Evolutionary conservation across 2,797 vertebrate genomes (phyloP).

Genomic region (Enteromius afrohamiltoni): DNA sequence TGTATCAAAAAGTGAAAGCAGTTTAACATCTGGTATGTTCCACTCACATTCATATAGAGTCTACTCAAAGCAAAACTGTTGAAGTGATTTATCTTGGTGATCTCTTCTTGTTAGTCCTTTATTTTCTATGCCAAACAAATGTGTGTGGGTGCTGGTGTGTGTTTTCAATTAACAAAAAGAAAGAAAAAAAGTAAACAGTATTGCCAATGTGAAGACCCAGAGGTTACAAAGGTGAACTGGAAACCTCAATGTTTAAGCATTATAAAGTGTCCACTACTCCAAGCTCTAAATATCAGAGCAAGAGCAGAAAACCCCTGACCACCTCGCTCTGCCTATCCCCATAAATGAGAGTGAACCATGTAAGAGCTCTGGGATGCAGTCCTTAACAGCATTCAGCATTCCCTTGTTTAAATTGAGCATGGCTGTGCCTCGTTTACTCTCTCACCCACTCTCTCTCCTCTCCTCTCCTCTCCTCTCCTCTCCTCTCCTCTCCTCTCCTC

Average conservation of each 20-base stretch:
- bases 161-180: conserved; percentile 41
- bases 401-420: conserved; percentile 57
- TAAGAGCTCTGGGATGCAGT: conserved; percentile 43
- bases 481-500: too few species aligned
- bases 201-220: neutral
- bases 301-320: conserved; percentile 24
- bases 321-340: conserved; percentile 35
- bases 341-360: conserved; percentile 55
- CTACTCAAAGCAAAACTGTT: conserved; percentile 24
- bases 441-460: neutral
- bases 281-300: conserved; percentile 46
- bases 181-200: neutral
- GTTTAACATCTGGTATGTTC: conserved; percentile 41
- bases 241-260: conserved; percentile 49
- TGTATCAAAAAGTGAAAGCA: conserved; percentile 37
- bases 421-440: conserved; percentile 38
- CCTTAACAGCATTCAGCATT: conserved; percentile 56
- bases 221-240: conserved; percentile 43
- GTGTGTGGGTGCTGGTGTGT: neutral
- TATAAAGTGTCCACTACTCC: conserved; percentile 33
- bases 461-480: too few species aligned
- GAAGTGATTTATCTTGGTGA: conserved; percentile 17
- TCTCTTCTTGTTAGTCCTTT: conserved; percentile 17
- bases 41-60: conserved; percentile 9
- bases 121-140: conserved; percentile 29